Base-by-base conservation (phyloP, 2,113 vertebrate genomes). In the Anolis carolinensis region DNA sequence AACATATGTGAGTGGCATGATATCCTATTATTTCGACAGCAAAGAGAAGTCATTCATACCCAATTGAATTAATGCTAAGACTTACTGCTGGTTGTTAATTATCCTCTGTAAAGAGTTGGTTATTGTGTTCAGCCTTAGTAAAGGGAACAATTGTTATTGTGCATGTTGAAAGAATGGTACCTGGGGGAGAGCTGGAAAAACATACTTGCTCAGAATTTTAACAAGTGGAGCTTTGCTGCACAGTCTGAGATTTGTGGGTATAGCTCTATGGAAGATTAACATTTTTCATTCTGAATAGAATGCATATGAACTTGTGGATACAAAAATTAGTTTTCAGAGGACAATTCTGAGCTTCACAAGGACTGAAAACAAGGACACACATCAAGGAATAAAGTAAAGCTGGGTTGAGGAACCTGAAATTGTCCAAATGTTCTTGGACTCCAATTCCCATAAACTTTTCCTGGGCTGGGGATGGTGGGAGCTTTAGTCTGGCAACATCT, bases 21-120 rank as follows among this genome's bases (percentile, higher is more conserved):
- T 87, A 93, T 87, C 81, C 81, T 86, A 87, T 89, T 93, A 88
- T 92, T 91, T 95, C 87, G 85, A 82, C 89, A 83, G 89, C 27
- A 92, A 93, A 93, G 84, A 78, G 86, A 87, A 92, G 86, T 93
- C 65, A 78, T 94, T 94, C 90, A 84, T 89, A 92, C 34, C 65
- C 90, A 79, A 85, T 86, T 95, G 92, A 93, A 94, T 90, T 91
- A 93, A 92, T 0, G 39, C 86, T 84, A 89, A 93, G 87, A 91
- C 91, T 94, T 87, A 90, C 85, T 91, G 78, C 90, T 89, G 90
- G 89, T 89, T 93, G 86, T 94, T 94, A 95, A 95, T 95, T 94
- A 94, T 90, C 84, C 84, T 87, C 75, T 90, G 89, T 83, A 93
- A 94, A 94, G 85, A 90, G 90, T 90, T 92, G 90, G 90, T 84